phyloP scores from a whole-genome alignment of 2,888 invertebrate genomes.

The Chrysotoxum bicinctum region DNA sequence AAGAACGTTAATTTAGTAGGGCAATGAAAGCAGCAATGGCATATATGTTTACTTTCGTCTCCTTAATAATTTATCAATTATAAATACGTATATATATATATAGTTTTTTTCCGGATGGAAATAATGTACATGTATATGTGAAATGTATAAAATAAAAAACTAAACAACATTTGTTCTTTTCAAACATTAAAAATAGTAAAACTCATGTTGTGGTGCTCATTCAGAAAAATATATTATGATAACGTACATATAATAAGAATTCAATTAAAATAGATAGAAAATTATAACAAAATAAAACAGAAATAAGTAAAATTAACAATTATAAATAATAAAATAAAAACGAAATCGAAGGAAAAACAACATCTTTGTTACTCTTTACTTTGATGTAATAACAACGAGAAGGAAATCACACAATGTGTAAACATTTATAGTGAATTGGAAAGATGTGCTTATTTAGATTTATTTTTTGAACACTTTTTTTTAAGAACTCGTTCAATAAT shows the following conservation, averaged over 20 bases:
- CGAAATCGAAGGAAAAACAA: conserved; percentile 31
- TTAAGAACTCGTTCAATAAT: neutral
- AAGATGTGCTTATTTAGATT: conserved; percentile 37
- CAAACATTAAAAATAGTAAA: neutral
- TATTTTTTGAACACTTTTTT: conserved; percentile 13
- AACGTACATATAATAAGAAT: neutral
- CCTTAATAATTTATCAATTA: neutral
- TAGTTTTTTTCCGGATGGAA: neutral
- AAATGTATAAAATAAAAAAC: conserved; percentile 8
- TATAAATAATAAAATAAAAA: neutral
- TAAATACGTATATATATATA: neutral
- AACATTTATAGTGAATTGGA: conserved; percentile 34
- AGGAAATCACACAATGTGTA: conserved; percentile 34
- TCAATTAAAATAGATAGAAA: conserved; percentile 76
- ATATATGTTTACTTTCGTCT: neutral
- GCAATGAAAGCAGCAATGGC: neutral
- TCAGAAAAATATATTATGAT: neutral
- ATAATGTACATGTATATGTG: conserved; percentile 10
- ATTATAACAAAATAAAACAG: conserved; percentile 6
- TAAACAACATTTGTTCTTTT: conserved; percentile 4
- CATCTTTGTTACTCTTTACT: conserved; percentile 40
- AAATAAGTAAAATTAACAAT: conserved; percentile 24
- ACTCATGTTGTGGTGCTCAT: conserved; percentile 35
- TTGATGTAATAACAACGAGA: conserved; percentile 23
- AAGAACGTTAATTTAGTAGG: neutral